Percentiles rank a stretch among this genome's conserved stretches.
These are phyloP conservation scores for Drosophila nikananu DNA, from an alignment of 1,140 invertebrate genomes.

Conservation along the genomic window DNA sequence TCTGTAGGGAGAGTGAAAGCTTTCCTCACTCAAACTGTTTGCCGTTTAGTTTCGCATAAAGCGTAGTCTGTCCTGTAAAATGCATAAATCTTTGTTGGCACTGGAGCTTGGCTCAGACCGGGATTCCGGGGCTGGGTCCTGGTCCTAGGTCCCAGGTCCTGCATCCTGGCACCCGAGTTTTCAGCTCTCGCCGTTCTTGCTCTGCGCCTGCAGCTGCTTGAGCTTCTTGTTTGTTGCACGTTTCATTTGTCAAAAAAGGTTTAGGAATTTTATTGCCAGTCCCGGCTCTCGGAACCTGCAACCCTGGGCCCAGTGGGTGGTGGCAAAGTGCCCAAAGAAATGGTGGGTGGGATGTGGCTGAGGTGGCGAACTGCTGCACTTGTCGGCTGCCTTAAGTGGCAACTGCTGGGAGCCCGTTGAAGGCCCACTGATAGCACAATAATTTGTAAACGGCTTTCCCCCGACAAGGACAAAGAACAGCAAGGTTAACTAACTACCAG, in stretches of 20 bases:
- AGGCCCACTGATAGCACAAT: constrained; percentile 52
- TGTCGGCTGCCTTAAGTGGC: constrained; percentile 44
- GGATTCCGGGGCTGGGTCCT: neutral
- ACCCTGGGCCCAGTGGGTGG: constrained; percentile 7
- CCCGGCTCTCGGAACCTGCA: constrained; percentile 20
- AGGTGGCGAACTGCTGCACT: constrained; percentile 33
- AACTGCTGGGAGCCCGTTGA: constrained; percentile 51
- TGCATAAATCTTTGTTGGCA: constrained; percentile 80
- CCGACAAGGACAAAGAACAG: constrained; percentile 32
- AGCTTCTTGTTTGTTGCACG: constrained; percentile 74
- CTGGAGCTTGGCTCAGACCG: constrained; percentile 40
- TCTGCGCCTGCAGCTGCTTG: constrained; percentile 43
- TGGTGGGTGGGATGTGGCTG: constrained; percentile 4
- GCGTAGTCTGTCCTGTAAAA: constrained; percentile 63
- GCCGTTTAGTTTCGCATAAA: constrained; percentile 77
- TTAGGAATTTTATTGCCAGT: constrained; percentile 64
- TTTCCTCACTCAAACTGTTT: constrained; percentile 75
- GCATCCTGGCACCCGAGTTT: constrained; percentile 22
- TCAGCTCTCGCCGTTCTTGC: constrained; percentile 11
- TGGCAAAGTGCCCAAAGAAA: constrained; percentile 11
- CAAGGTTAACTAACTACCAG: constrained; percentile 43
- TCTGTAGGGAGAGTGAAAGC: constrained; percentile 42
- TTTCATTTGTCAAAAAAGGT: constrained; percentile 79
- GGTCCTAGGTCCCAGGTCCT: constrained; percentile 10
- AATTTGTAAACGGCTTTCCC: constrained; percentile 41